Conservation (phyloP, 2,797 vertebrate species). For the Trichosurus vulpecula region DNA sequence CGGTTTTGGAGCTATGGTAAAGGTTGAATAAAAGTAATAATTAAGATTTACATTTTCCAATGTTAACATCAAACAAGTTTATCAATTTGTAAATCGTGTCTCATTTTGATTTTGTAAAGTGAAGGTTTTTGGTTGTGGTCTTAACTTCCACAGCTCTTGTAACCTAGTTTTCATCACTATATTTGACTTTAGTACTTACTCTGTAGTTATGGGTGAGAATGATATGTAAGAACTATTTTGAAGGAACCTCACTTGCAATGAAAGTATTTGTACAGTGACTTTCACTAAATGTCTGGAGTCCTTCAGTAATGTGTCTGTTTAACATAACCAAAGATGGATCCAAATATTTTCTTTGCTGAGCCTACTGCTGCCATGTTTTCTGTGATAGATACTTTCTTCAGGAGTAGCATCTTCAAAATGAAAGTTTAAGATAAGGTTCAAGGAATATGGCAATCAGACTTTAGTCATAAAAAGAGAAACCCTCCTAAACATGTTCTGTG, state of each 20-base stretch:
- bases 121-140: background rate
- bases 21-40: constrained; percentile 52
- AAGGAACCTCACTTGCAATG: background rate
- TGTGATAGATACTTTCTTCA: background rate
- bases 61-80: background rate
- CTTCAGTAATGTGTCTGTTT: background rate
- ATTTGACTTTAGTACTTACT: background rate
- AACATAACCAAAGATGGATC: background rate
- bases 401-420: constrained; percentile 1
- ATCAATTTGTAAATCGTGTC: background rate
- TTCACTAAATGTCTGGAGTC: background rate
- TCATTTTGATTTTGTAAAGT: background rate
- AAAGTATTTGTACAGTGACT: background rate
- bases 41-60: constrained; percentile 31
- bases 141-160: background rate
- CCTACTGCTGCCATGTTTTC: background rate
- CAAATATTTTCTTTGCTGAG: background rate
- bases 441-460: background rate
- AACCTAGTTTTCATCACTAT: background rate
- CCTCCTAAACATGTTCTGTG: background rate
- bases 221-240: background rate
- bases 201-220: background rate
- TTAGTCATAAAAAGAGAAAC: background rate
- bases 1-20: constrained; percentile 89
- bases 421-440: background rate